Evolutionary conservation across 2,797 vertebrate genomes (phyloP).

Genomic region (Anniella stebbinsi): DNA sequence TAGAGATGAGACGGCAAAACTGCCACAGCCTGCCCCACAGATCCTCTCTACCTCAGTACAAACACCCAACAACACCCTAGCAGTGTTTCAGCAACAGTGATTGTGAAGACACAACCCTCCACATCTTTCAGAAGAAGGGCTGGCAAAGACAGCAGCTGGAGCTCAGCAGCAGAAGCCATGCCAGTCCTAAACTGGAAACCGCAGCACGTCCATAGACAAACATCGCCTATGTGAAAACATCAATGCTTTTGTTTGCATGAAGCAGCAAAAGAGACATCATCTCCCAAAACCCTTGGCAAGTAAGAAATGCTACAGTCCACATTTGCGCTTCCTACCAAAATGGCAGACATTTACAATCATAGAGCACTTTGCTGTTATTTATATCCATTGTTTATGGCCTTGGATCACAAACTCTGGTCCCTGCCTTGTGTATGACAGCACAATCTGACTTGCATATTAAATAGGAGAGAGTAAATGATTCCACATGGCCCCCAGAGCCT

Average conservation of each 20-base stretch:
- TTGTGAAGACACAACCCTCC: background rate
- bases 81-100: background rate
- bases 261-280: accelerated
- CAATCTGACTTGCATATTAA: conserved; percentile 67
- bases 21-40: too few species aligned
- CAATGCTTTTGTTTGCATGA: background rate
- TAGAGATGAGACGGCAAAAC: background rate
- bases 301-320: background rate
- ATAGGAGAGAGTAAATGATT: conserved; percentile 67
- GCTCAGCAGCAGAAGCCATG: background rate
- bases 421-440: background rate
- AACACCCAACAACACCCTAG: background rate
- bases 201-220: background rate
- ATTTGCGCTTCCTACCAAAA: background rate
- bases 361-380: conserved; percentile 1
- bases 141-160: background rate
- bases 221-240: accelerated
- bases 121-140: background rate
- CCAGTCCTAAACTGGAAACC: background rate
- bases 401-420: conserved; percentile 3
- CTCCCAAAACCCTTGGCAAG: background rate
- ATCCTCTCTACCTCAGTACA: background rate
- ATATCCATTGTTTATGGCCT: conserved; percentile 17
- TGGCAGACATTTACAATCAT: background rate
- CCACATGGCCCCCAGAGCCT: conserved; percentile 67